These are phyloP conservation scores for Geophilus truncorum DNA, from an alignment of 2,888 invertebrate genomes.

Conservation along the genomic window DNA sequence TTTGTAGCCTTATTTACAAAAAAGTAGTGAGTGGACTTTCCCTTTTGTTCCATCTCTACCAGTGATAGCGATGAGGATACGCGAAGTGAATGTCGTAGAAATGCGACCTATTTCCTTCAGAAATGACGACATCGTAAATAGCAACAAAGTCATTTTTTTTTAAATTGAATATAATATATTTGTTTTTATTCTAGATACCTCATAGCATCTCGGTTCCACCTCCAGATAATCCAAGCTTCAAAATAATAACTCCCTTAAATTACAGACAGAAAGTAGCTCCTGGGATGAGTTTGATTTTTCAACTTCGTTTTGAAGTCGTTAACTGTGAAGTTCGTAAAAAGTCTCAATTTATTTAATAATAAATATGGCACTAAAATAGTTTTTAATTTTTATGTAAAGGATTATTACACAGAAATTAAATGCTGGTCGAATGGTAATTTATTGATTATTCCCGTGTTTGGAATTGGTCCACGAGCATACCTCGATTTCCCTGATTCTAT, in stretches of 20 bases:
- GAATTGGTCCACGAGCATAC: slow-evolving; percentile 55
- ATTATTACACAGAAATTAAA: slow-evolving; percentile 18
- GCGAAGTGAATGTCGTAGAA: background rate
- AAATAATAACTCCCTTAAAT: slow-evolving; percentile 19
- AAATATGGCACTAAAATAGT: too few species aligned
- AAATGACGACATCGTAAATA: background rate
- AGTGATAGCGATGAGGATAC: background rate
- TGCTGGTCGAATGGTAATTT: background rate
- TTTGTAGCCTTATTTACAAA: background rate
- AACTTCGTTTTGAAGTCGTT: slow-evolving; percentile 59
- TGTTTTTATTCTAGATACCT: background rate
- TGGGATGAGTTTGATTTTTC: slow-evolving; percentile 61
- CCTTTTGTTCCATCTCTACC: background rate
- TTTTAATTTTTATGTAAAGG: background rate
- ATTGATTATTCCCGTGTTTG: slow-evolving; percentile 28
- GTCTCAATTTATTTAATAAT: too few species aligned
- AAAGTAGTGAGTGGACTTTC: background rate
- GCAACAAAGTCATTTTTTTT: too few species aligned
- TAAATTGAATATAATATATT: background rate
- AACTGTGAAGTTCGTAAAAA: slow-evolving; percentile 22
- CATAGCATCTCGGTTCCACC: background rate
- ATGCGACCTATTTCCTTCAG: background rate
- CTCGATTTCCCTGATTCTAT: slow-evolving; percentile 59
- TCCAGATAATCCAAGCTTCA: background rate
- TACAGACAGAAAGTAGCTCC: slow-evolving; percentile 58